Percentiles rank a stretch among this genome's conserved stretches.
Conservation (phyloP, 2,113 vertebrate species). For the Microcebus tavaratra region DNA sequence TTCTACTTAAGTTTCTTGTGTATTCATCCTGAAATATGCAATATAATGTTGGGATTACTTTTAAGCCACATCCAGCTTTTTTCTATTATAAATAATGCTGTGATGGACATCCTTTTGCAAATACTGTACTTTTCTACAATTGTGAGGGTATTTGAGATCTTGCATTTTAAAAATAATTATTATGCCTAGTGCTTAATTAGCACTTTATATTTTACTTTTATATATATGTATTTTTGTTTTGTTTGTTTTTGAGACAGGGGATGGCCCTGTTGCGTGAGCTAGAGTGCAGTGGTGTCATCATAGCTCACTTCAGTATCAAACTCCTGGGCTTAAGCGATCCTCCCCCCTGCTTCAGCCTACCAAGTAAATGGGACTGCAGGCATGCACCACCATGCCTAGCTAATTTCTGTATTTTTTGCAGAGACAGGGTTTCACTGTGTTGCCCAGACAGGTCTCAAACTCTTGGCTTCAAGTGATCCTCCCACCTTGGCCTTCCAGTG, state of each 20-base stretch:
- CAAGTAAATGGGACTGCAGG: not conserved
- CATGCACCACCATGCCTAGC: not conserved
- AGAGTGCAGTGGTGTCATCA: not conserved
- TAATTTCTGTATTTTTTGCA: too few species aligned
- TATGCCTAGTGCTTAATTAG: not conserved
- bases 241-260: not conserved
- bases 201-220: not conserved
- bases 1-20: not conserved
- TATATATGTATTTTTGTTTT: not conserved
- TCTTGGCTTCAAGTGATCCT: too few species aligned
- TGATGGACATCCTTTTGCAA: not conserved
- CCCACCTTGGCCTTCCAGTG: too few species aligned
- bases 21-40: conserved; percentile 15
- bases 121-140: not conserved
- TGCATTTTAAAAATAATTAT: conserved; percentile 9
- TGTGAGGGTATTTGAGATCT: not conserved
- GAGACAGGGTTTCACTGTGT: too few species aligned
- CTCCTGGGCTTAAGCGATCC: not conserved
- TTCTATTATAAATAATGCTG: not conserved
- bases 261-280: not conserved
- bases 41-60: not conserved
- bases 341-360: not conserved
- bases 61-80: not conserved
- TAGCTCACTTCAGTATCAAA: not conserved
- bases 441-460: too few species aligned